Conservation (phyloP, 2,797 vertebrate genomes). For the Vespertilio murinus region DNA sequence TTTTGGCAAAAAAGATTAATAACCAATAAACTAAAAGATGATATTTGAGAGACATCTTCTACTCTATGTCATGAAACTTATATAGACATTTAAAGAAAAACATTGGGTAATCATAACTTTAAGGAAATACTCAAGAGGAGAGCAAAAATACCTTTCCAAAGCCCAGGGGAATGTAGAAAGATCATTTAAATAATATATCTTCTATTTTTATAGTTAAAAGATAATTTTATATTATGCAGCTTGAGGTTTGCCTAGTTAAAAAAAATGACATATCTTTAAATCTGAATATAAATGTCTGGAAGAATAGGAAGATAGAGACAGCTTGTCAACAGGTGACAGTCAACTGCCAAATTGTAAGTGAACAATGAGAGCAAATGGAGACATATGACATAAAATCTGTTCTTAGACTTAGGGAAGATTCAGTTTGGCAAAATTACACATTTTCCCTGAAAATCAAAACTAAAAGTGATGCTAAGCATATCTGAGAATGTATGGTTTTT, state of each 20-base stretch:
- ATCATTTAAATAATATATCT: constrained; percentile 14
- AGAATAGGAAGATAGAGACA: constrained; percentile 46
- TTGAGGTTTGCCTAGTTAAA: neutral
- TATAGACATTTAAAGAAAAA: neutral
- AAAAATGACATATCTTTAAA: constrained; percentile 41
- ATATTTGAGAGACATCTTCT: neutral
- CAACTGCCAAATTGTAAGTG: constrained; percentile 59
- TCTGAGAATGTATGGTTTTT: neutral
- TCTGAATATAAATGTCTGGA: constrained; percentile 45
- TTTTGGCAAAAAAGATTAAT: neutral
- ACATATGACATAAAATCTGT: constrained; percentile 63
- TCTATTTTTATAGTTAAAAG: constrained; percentile 43
- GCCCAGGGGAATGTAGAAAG: neutral
- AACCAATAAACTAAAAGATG: neutral
- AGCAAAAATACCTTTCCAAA: neutral
- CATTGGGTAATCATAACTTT: neutral
- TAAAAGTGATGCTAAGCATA: neutral
- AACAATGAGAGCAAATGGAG: constrained; percentile 61
- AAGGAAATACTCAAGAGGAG: neutral
- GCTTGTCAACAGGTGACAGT: constrained; percentile 54
- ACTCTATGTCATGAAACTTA: neutral
- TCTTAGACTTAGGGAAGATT: constrained; percentile 27
- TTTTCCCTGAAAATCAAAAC: constrained; percentile 41
- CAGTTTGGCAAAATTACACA: neutral
- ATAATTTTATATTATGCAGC: constrained; percentile 9